A percentile compares a stretch with the other conserved stretches of the same genome.
These are phyloP conservation scores for Diachasmimorpha longicaudata DNA, from an alignment of 1,140 invertebrate genomes.

Conservation along the genomic window DNA sequence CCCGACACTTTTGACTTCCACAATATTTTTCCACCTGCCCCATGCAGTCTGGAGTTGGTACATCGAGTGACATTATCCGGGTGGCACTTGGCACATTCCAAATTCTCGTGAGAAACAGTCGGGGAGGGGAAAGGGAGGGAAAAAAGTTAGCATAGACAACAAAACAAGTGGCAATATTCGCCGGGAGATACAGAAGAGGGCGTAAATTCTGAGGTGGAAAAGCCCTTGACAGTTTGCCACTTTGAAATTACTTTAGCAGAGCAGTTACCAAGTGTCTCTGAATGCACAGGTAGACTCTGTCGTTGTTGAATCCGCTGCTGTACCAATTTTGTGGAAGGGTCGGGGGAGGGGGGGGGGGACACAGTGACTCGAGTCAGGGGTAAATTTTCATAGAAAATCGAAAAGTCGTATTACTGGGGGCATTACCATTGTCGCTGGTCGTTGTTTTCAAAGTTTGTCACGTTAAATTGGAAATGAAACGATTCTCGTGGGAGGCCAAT, in stretches of 20 bases:
- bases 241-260: constrained; percentile 21
- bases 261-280: constrained; percentile 4
- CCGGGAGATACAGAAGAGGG: not conserved
- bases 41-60: not conserved
- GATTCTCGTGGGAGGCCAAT: no score
- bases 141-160: constrained; percentile 10
- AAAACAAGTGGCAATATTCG: constrained; percentile 22
- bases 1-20: no score
- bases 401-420: not conserved
- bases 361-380: not conserved
- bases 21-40: not conserved
- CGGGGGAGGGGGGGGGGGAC: no score
- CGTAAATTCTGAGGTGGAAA: constrained; percentile 15
- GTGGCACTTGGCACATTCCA: not conserved
- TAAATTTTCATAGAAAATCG: not conserved
- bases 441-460: no score
- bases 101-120: not conserved
- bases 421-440: no score
- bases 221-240: constrained; percentile 20
- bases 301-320: not conserved
- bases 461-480: no score
- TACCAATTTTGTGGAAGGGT: not conserved
- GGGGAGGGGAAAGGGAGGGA: not conserved
- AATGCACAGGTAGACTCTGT: not conserved
- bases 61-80: not conserved